A percentile compares a stretch with the other conserved stretches of the same genome.
Evolutionary conservation across 1,140 invertebrate species (phyloP).

Genomic region (Euschistus heros): DNA sequence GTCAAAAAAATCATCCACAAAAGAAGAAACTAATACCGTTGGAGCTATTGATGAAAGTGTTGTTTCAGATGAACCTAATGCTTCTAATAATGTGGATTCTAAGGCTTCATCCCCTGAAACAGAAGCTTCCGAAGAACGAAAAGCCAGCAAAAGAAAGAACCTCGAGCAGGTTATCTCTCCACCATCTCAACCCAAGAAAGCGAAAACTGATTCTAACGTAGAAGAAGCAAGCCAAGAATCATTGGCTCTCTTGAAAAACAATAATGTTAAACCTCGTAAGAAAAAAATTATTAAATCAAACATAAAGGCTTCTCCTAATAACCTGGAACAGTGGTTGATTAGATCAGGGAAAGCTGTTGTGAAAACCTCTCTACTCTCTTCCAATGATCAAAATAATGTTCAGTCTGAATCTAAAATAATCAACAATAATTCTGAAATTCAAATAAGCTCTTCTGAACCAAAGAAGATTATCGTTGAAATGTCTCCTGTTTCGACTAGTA

Average conservation of each 20-base stretch:
- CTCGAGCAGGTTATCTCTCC: too few species aligned
- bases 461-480: not conserved
- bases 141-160: too few species aligned
- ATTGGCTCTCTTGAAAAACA: not conserved
- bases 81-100: too few species aligned
- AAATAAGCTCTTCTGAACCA: not conserved
- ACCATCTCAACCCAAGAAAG: not conserved
- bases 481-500: not conserved
- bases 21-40: too few species aligned
- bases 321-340: constrained; percentile 5
- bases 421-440: constrained; percentile 1
- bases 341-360: constrained; percentile 1
- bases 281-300: constrained; percentile 10
- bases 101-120: too few species aligned
- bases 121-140: too few species aligned
- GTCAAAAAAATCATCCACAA: too few species aligned
- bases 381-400: not conserved
- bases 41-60: too few species aligned
- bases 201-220: not conserved
- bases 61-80: too few species aligned
- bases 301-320: not conserved
- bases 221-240: not conserved
- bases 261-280: not conserved
- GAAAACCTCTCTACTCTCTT: not conserved
- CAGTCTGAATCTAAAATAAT: constrained; percentile 2